phyloP scores from a whole-genome alignment of 2,888 invertebrate genomes.

The Hyppa rectilinea region DNA sequence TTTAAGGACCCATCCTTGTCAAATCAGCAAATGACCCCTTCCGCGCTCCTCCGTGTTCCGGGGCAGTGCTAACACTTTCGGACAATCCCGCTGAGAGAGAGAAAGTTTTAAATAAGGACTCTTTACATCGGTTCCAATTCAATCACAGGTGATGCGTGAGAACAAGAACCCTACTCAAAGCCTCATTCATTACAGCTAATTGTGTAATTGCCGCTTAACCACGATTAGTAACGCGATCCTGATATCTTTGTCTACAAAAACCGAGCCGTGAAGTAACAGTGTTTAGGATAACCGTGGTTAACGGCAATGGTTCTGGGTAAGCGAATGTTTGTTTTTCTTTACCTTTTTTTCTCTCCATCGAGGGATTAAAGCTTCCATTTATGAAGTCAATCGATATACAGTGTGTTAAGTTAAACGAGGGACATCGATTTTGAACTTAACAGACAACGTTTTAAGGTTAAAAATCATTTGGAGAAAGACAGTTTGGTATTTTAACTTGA shows the following conservation, averaged over 20 bases:
- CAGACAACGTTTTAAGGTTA: no score
- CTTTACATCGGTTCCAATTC: slow-evolving; percentile 8
- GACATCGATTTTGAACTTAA: no score
- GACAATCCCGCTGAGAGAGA: no score
- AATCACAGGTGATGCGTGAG: slow-evolving; percentile 37
- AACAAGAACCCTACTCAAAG: slow-evolving; percentile 22
- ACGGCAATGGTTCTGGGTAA: slow-evolving; percentile 23
- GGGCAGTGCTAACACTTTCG: no score
- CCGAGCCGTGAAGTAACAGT: slow-evolving; percentile 48
- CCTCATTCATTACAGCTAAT: slow-evolving; percentile 75
- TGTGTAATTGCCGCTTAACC: slow-evolving; percentile 84
- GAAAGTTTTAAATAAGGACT: background rate
- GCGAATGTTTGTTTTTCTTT: slow-evolving; percentile 35
- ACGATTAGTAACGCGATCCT: slow-evolving; percentile 75
- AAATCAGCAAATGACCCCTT: no score
- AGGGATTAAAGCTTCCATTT: background rate
- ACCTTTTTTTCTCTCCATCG: slow-evolving; percentile 4
- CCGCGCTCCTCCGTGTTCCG: no score
- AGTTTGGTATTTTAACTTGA: no score
- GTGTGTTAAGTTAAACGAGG: no score
- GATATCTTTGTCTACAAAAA: slow-evolving; percentile 63
- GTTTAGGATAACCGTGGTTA: slow-evolving; percentile 39
- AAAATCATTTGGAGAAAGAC: no score
- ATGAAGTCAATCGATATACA: no score
- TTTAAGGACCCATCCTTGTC: no score